Percentiles rank a stretch among this genome's conserved stretches.
Evolutionary conservation across 2,888 invertebrate species (phyloP).

Genomic region (Leptinotarsa juncta): DNA sequence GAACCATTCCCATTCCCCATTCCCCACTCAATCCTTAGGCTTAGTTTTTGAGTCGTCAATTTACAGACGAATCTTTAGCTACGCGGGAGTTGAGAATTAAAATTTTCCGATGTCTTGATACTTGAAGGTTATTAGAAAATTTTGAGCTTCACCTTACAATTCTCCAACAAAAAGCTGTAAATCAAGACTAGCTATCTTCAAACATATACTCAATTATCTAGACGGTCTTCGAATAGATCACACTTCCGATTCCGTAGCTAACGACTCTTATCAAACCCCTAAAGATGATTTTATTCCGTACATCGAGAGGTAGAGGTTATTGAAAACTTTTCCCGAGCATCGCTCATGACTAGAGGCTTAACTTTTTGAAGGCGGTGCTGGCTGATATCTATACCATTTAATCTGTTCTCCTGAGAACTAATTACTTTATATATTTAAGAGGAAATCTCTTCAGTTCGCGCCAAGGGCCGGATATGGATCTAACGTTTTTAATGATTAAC

Average conservation of each 20-base stretch:
- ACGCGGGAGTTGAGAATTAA: too few relatives aligned
- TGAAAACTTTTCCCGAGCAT: slow-evolving; percentile 35
- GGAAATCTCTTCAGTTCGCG: slow-evolving; percentile 41
- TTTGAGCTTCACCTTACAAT: too few relatives aligned
- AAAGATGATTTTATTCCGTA: neutral
- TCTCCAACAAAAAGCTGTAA: too few relatives aligned
- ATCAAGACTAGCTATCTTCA: too few relatives aligned
- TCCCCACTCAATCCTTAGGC: too few relatives aligned
- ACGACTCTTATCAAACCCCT: neutral
- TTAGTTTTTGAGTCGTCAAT: too few relatives aligned
- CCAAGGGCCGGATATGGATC: slow-evolving; percentile 36
- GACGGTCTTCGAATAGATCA: too few relatives aligned
- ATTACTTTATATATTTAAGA: slow-evolving; percentile 45
- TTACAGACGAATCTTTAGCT: too few relatives aligned
- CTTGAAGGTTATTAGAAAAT: too few relatives aligned
- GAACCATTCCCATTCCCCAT: too few relatives aligned
- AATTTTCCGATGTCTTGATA: too few relatives aligned
- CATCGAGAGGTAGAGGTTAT: slow-evolving; percentile 24
- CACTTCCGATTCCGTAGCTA: neutral
- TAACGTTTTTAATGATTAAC: slow-evolving; percentile 45
- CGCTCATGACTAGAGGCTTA: slow-evolving; percentile 37
- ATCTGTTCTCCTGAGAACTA: slow-evolving; percentile 42
- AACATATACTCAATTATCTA: too few relatives aligned
- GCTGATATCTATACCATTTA: slow-evolving; percentile 42
- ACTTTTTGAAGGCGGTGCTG: slow-evolving; percentile 33